Evolutionary conservation across 1,140 invertebrate species (phyloP).

Genomic region (Bombus waltoni): DNA sequence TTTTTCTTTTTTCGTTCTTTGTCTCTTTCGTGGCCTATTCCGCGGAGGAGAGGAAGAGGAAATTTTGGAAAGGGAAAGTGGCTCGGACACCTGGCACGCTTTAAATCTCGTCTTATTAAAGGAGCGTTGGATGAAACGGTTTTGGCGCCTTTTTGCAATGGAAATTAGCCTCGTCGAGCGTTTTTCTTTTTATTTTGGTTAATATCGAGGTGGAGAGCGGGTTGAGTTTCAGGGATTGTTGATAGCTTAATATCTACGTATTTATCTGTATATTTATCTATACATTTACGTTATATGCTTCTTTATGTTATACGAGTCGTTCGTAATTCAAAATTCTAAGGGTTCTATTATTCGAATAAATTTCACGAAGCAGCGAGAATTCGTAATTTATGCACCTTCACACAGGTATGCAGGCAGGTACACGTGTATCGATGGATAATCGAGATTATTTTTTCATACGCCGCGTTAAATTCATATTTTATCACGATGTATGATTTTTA

Average conservation of each 20-base stretch:
- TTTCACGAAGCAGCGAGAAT: too few species aligned
- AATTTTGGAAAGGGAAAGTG: not conserved
- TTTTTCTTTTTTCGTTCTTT: not conserved
- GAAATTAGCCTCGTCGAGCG: not conserved
- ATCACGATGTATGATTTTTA: not conserved
- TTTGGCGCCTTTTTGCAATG: not conserved
- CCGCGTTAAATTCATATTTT: not conserved
- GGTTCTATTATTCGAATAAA: too few species aligned
- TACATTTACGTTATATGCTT: too few species aligned
- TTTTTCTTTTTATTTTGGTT: not conserved
- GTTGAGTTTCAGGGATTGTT: too few species aligned
- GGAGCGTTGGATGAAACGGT: not conserved
- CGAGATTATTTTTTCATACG: not conserved
- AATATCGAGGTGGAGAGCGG: too few species aligned
- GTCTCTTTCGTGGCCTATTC: not conserved
- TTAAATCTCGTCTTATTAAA: not conserved
- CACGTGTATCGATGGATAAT: not conserved
- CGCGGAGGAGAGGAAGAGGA: not conserved
- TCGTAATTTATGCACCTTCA: not conserved
- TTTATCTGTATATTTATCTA: too few species aligned
- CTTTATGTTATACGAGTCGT: too few species aligned
- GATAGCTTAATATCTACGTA: too few species aligned
- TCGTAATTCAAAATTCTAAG: too few species aligned
- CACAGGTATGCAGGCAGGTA: not conserved
- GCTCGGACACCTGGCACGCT: not conserved